A percentile compares a stretch with the other conserved stretches of the same genome.
These are phyloP conservation scores for Schizothorax lantsangensis DNA, from an alignment of 2,797 vertebrate species.

Conservation along the genomic window DNA sequence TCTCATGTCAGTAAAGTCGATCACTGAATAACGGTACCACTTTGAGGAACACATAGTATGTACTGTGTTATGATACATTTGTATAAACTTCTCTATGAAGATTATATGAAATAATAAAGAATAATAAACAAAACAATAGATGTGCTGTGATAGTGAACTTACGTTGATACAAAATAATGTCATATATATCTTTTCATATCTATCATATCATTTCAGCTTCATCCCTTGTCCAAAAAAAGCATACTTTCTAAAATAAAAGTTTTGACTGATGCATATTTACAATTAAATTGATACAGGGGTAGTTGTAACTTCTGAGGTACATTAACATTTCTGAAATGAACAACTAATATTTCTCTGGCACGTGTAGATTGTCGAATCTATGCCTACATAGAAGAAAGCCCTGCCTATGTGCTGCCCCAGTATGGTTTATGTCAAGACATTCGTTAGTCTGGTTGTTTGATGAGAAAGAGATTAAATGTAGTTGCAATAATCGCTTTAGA, in stretches of 20 bases:
- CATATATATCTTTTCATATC: not conserved
- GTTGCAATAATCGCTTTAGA: not conserved
- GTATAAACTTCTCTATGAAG: not conserved
- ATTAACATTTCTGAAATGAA: not conserved
- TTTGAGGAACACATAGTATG: not conserved
- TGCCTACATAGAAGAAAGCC: not conserved
- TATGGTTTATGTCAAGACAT: not conserved
- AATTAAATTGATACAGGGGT: not conserved
- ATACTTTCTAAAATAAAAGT: constrained; percentile 3
- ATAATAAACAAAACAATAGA: not conserved
- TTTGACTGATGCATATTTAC: not conserved
- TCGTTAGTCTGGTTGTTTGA: not conserved
- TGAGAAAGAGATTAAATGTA: not conserved
- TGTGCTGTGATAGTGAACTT: not conserved
- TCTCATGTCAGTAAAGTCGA: not conserved
- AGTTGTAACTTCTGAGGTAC: not conserved
- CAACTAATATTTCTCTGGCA: not conserved
- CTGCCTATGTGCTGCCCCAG: not conserved
- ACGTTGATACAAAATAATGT: not conserved
- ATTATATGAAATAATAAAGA: not conserved
- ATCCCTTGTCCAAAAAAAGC: not conserved
- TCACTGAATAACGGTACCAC: not conserved
- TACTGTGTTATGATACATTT: not conserved
- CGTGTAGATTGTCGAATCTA: not conserved
- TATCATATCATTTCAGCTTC: not conserved